These are phyloP conservation scores for Glandiceps talaboti DNA, from an alignment of 53 echinoderm and acorn worm genomes.

Conservation along the genomic window DNA sequence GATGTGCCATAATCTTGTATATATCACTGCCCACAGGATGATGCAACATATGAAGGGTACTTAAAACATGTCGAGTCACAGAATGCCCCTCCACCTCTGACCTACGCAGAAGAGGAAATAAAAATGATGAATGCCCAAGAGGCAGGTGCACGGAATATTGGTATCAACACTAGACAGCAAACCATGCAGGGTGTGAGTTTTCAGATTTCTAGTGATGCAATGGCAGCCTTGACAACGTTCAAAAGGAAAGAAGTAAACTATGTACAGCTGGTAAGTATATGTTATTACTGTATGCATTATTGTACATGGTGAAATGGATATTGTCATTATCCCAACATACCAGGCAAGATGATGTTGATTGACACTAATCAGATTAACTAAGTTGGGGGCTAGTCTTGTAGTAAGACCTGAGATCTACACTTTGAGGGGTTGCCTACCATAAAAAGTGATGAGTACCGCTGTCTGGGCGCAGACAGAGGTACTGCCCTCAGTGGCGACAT, in stretches of 20 bases:
- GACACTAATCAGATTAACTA: too few relatives aligned
- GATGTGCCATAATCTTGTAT: too few relatives aligned
- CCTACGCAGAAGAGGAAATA: conserved; percentile 46
- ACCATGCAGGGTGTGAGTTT: conserved; percentile 68
- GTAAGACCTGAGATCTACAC: too few relatives aligned
- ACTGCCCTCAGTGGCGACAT: too few relatives aligned
- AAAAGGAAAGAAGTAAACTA: conserved; percentile 27
- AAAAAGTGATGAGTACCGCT: too few relatives aligned
- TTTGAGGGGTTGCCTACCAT: too few relatives aligned
- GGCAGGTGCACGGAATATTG: conserved; percentile 29
- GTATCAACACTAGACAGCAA: conserved; percentile 68
- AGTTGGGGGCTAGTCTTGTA: too few relatives aligned
- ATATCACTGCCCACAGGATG: conserved; percentile 44
- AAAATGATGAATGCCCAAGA: conserved; percentile 46
- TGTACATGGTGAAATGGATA: not conserved
- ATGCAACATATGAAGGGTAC: conserved; percentile 62
- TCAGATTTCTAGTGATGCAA: conserved; percentile 43
- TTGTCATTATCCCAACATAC: too few relatives aligned
- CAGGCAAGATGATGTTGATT: too few relatives aligned
- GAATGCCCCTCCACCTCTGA: conserved; percentile 63
- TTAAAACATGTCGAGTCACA: conserved; percentile 33
- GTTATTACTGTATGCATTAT: not conserved
- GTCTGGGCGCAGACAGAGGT: too few relatives aligned
- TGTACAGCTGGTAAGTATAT: conserved; percentile 70
- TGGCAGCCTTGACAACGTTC: conserved; percentile 28